Conservation (phyloP, 2,113 vertebrate species). For the Chaetorhynchus papuensis region DNA sequence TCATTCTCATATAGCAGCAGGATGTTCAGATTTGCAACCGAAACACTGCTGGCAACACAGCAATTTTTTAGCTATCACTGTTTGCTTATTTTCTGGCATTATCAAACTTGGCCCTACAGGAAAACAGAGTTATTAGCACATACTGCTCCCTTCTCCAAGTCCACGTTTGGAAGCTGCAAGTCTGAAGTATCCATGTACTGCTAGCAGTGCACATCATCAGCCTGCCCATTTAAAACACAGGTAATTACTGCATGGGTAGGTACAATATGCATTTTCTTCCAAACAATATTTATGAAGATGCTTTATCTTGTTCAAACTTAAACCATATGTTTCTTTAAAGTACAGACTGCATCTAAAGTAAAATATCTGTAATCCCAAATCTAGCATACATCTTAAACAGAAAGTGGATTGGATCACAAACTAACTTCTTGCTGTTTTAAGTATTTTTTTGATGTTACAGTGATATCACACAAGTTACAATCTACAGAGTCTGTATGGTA, state of each 20-base stretch:
- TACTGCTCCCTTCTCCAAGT: not conserved
- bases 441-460: not conserved
- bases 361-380: not conserved
- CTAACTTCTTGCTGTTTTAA: not conserved
- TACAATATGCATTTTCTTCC: not conserved
- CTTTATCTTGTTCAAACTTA: not conserved
- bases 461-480: not conserved
- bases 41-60: not conserved
- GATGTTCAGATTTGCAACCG: rapidly evolving
- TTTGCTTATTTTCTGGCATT: not conserved
- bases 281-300: not conserved
- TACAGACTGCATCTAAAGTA: not conserved
- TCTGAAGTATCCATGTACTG: not conserved
- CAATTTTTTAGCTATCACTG: not conserved
- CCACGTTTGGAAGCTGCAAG: not conserved
- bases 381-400: not conserved
- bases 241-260: not conserved
- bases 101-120: not conserved
- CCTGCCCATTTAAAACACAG: not conserved
- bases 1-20: not conserved
- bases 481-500: no score
- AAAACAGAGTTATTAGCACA: not conserved
- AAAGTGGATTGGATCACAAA: not conserved
- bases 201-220: not conserved
- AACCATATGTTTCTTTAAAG: not conserved